Conservation (phyloP, 2,113 vertebrate genomes). For the Pogonocichla stellata region DNA sequence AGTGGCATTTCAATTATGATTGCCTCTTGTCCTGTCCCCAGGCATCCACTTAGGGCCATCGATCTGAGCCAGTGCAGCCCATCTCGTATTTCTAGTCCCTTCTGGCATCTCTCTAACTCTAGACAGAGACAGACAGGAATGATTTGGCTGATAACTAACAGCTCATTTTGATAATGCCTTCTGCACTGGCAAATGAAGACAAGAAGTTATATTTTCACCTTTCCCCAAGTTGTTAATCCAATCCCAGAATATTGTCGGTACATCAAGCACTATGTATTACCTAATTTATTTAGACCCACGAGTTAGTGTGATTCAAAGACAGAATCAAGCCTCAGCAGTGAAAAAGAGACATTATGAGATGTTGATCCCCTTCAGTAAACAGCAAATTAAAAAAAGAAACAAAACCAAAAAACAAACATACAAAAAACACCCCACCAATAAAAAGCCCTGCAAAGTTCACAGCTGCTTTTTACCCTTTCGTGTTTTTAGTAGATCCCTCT, state of each 20-base stretch:
- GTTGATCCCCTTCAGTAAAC: background rate
- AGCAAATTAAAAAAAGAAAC: background rate
- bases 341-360: background rate
- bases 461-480: background rate
- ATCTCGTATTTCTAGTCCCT: background rate
- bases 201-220: background rate
- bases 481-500: background rate
- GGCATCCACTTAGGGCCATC: background rate
- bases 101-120: background rate
- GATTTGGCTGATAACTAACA: background rate
- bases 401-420: too few species aligned
- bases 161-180: background rate
- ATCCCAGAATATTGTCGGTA: background rate
- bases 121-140: background rate
- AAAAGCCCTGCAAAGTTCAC: background rate
- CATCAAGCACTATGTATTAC: background rate
- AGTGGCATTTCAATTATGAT: background rate
- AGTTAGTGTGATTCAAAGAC: background rate
- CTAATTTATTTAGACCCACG: background rate
- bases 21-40: conserved; percentile 13
- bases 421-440: background rate
- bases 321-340: background rate
- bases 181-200: background rate
- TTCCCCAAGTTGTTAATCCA: background rate
- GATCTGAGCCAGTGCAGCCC: background rate